Evolutionary conservation across 2,113 vertebrate genomes (phyloP), one percentile per base, ranked within the genome.

Genomic region (Siphamia tubifer): DNA sequence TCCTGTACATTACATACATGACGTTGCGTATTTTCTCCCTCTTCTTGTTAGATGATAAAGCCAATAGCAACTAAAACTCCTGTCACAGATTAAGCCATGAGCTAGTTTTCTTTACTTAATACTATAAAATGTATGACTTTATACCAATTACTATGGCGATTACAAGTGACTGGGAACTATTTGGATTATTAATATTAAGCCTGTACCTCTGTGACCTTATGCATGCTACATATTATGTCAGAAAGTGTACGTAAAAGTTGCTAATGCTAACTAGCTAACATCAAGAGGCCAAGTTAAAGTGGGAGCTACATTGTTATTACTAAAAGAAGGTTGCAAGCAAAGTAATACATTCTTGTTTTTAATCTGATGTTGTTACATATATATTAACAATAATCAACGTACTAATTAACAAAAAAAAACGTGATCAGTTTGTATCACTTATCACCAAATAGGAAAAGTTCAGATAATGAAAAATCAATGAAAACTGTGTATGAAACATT

Each of bases 241-340:
- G n/a, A 25, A n/a, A 2, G 13, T n/a, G 6, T n/a, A 7, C 21
- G 13, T 21, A 27, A 15, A 47, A 16, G 44, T 5, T 48, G 79
- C 75, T 61, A 64, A 57, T 52, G 71, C 68, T 73, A 74, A 30
- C 13, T 73, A 74, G 25, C 13, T 43, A 7, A 15, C 6, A 35
- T 35, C 17, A 45, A 4, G 28, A 1, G 52, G 43, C 31, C 6
- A 24, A 2, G 17, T 44, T 1, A 39, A n/a, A 6, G 6, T 15
- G 1, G 20, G 13, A 9, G 25, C 4, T 27, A n/a, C n/a, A n/a
- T n/a, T n/a, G n/a, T 5, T 2, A 44, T 6, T 23, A 24, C n/a
- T 6, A 8, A 15, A 7, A 15, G 2, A 44, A 23, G 11, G 2
- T 4, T n/a, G n/a, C 8, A 47, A 47, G 24, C 24, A 47, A 44